Evolutionary conservation across 37 sponge, comb jelly and placozoan genomes (phyloP).

Genomic region (Halisarca cf. caerulea): DNA sequence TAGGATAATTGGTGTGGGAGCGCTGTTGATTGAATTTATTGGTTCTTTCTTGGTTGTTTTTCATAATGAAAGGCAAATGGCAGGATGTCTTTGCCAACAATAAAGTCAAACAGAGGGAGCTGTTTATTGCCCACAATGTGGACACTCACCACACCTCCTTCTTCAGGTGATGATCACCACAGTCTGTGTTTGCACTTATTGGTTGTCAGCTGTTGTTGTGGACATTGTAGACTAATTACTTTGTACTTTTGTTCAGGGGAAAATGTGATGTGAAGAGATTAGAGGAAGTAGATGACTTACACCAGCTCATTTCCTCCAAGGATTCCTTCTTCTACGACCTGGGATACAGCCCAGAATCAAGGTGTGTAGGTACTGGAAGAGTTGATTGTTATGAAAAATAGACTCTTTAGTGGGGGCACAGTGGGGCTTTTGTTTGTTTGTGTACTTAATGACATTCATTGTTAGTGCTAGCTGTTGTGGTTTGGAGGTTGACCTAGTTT

Average conservation of each 20-base stretch:
- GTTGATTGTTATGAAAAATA: not conserved
- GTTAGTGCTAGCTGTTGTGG: too few relatives aligned
- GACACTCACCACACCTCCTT: constrained; percentile 80
- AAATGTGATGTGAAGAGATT: constrained; percentile 66
- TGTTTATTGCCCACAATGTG: constrained; percentile 75
- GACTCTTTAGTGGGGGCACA: not conserved
- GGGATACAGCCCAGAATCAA: constrained; percentile 85
- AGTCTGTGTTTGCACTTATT: too few relatives aligned
- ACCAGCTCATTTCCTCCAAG: constrained; percentile 7
- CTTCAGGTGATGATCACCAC: constrained; percentile 55
- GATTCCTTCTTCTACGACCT: constrained; percentile 66
- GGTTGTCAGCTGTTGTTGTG: too few relatives aligned
- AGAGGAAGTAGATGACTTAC: constrained; percentile 25
- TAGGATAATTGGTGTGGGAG: not conserved
- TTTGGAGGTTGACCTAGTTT: too few relatives aligned
- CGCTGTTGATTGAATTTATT: not conserved
- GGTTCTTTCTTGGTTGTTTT: not conserved
- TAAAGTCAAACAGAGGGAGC: constrained; percentile 59
- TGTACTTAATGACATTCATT: not conserved
- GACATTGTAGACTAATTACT: too few relatives aligned
- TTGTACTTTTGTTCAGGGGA: too few relatives aligned
- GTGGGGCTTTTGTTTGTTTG: constrained; percentile 20
- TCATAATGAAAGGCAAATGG: not conserved
- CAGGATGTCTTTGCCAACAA: not conserved
- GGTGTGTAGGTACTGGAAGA: constrained; percentile 41